Base-by-base conservation (phyloP, 2,113 vertebrate species). In the Takifugu bimaculatus region DNA sequence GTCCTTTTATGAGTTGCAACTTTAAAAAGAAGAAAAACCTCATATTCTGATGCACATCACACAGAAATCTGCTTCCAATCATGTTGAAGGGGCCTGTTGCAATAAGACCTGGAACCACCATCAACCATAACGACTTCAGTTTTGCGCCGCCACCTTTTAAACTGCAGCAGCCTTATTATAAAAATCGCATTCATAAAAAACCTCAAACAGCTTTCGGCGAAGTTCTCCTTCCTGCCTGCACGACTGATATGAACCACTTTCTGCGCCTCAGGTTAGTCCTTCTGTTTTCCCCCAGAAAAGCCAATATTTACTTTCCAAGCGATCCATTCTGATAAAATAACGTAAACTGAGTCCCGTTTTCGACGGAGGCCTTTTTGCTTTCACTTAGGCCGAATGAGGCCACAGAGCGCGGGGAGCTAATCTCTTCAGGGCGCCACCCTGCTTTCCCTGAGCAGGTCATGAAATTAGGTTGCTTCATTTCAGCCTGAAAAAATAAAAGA, bases 381-480 rank as follows among this genome's bases (percentile, higher is more conserved):
- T 75, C 55, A 60, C 50, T 72, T 68, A 15, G 44, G 47, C 47
- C 65, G 60, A 71, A 64, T 51, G 55, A 69, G 59, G 64, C 57
- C 80, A 63, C 53, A 13, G n/a, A 42, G 44, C 29, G 4, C 44
- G 42, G 56, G 43, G n/a, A 55, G 6, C 75, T 74, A 43, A 84
- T 82, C 70, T 79, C 50, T 44, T 48, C 54, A 49, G 54, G 50
- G 59, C 69, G 70, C 55, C 80, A 70, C 78, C 70, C 76, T 65
- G 69, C 29, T 32, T 63, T 71, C 54, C 54, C 77, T 15, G 12
- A 78, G 70, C 72, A 72, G 64, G 67, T 72, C 74, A 70, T 44
- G 0, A 65, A 72, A 73, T 64, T 60, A 67, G 71, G 63, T 57
- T 68, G 49, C 54, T 68, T 63, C 53, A 60, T 77, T 76, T 73